Conservation (phyloP, 2,113 vertebrate genomes). For the Panthera leo region DNA sequence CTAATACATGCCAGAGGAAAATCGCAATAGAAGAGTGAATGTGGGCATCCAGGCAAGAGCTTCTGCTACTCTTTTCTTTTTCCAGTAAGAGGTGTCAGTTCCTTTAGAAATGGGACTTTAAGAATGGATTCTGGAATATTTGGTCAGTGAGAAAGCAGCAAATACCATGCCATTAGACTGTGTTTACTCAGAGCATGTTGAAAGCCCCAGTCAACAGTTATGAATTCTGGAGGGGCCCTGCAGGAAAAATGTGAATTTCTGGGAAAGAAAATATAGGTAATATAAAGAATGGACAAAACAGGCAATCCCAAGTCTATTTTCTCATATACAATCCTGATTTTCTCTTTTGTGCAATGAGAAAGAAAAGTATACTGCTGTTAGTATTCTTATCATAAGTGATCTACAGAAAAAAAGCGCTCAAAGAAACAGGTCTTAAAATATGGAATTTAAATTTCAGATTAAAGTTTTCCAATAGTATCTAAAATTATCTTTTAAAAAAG, state of each 20-base stretch:
- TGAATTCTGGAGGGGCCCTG: neutral
- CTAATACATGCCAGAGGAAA: neutral
- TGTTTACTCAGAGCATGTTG: neutral
- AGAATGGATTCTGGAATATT: conserved; percentile 7
- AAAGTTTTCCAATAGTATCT: neutral
- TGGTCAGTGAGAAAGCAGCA: neutral
- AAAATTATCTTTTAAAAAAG: neutral
- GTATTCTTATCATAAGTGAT: neutral
- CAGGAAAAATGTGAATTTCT: neutral
- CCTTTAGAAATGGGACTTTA: neutral
- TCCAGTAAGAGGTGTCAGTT: neutral
- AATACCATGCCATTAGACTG: neutral
- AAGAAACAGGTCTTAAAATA: neutral
- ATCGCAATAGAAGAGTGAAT: neutral
- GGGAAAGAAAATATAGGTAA: neutral
- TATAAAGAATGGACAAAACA: neutral
- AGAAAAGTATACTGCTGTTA: neutral
- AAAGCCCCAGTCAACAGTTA: neutral
- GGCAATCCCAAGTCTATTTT: neutral
- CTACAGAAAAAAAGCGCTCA: neutral
- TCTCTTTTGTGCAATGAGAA: neutral
- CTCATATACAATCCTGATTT: neutral
- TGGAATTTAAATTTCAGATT: neutral
- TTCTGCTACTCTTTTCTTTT: neutral
- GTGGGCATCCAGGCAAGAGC: neutral